Evolutionary conservation across 2,888 invertebrate genomes (phyloP), one percentile per base, ranked within the genome.

Genomic region (Chaetoderma sp.): DNA sequence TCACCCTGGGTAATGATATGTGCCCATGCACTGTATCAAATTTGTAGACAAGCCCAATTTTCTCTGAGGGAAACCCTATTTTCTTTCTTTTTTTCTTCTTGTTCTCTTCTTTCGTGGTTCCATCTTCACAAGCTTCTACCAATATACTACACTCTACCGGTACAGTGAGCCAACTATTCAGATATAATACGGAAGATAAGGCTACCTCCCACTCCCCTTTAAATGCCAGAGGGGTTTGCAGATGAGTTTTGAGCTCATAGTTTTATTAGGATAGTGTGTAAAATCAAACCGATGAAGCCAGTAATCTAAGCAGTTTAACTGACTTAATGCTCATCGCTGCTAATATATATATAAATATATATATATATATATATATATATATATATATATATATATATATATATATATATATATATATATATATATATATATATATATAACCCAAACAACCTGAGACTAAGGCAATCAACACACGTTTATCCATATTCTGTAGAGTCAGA

Each of bases 371-470:
- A 49, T 49, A 44, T 44, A 44, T 52, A 52, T 52, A 52, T 52
- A 52, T 52, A 52, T 52, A 52, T 52, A 52, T 52, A 52, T 52
- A 52, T 52, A 52, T 52, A 52, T 52, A 52, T 52, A 52, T 44
- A 44, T 52, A 52, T 52, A 52, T 52, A 52, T 52, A 36, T 55
- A 55, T 55, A 36, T 55, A 28, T 55, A 28, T 28, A 28, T 55
- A 28, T 55, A 28, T 55, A 36, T 55, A 28, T 55, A 55, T 55
- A 36, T 55, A 36, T 55, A 55, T 55, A 55, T 55, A 55, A 25
- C 23, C 27, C 2, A 25, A n/a, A n/a, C n/a, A n/a, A n/a, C n/a
- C n/a, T n/a, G n/a, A n/a, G n/a, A n/a, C n/a, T n/a, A n/a, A n/a
- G n/a, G n/a, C n/a, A n/a, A n/a, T n/a, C n/a, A n/a, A n/a, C n/a